Base-by-base conservation (phyloP, 2,113 vertebrate genomes). In the Pollimyrus isidori region DNA sequence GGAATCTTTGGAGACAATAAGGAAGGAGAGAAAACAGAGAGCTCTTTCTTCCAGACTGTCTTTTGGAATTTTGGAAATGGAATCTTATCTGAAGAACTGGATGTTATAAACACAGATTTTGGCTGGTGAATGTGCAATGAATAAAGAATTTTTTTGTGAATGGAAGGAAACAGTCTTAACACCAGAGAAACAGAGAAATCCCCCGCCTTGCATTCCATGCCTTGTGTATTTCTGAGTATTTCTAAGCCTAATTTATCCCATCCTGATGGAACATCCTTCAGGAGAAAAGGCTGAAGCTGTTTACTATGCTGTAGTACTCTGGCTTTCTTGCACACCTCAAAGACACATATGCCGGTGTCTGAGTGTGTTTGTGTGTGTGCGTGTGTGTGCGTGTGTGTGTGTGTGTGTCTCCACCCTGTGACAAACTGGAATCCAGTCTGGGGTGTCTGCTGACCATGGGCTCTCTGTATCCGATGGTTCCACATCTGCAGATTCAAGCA, bases 1-100 rank as follows among this genome's bases (percentile, higher is more conserved):
- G 92, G 95, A 96, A 94, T 95, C 93, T 93, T 93, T 93, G 92
- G 93, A 96, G 95, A 96, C 95, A 94, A 93, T 92, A 93, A 94
- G 95, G 94, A 95, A 96, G 93, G 89, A 52, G 91, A 93, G 76
- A 93, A 93, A 93, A 95, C 93, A 93, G 92, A 94, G 93, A 91
- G 90, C 92, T 94, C 92, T 95, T 93, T 94, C 94, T 91, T 92
- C 91, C 92, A 89, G 91, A 93, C n/a, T n/a, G n/a, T n/a, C n/a
- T n/a, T n/a, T n/a, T n/a, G n/a, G n/a, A n/a, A 94, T 93, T 93
- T 94, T 93, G 91, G 91, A 93, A 93, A 95, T 94, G 93, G 90
- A 53, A 92, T 93, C 94, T 94, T 91, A 91, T 94, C 91, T 87
- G 91, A 94, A 93, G 92, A 93, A 94, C 91, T 89, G 92, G 89